Percentiles rank a stretch among this genome's conserved stretches.
These are phyloP conservation scores for Mimachlamys varia DNA, from an alignment of 2,888 invertebrate genomes.

Conservation along the genomic window DNA sequence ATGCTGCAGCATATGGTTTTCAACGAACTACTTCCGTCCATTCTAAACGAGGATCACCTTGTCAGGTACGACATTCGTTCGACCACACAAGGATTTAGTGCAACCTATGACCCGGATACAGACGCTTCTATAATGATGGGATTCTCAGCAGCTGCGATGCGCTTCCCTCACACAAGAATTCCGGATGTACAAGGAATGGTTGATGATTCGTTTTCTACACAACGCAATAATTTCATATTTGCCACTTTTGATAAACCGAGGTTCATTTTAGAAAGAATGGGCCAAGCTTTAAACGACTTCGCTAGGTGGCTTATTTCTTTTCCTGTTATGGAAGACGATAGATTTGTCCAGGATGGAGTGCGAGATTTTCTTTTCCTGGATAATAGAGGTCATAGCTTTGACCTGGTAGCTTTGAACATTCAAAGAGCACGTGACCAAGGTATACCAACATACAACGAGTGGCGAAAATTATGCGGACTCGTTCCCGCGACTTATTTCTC, in stretches of 20 bases:
- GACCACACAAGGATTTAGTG: conserved; percentile 40
- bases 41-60: conserved; percentile 95
- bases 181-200: conserved; percentile 53
- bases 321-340: conserved; percentile 56
- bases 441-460: conserved; percentile 51
- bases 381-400: conserved; percentile 82
- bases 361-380: conserved; percentile 93
- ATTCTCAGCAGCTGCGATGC: conserved; percentile 53
- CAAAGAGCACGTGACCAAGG: conserved; percentile 84
- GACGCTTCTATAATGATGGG: conserved; percentile 54
- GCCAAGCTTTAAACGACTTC: conserved; percentile 51
- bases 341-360: conserved; percentile 86
- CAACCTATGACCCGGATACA: conserved; percentile 42
- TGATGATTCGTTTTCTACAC: not conserved
- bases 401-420: conserved; percentile 93
- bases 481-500: conserved; percentile 46
- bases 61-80: conserved; percentile 93
- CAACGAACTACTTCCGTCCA: conserved; percentile 86
- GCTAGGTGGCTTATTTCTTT: conserved; percentile 51
- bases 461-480: conserved; percentile 50
- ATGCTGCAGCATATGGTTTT: conserved; percentile 84
- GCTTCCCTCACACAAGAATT: conserved; percentile 53
- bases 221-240: conserved; percentile 48
- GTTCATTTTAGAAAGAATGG: conserved; percentile 50
- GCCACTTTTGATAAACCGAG: conserved; percentile 54